These are phyloP conservation scores for Anarrhichthys ocellatus DNA, from an alignment of 2,113 vertebrate species.

Conservation along the genomic window DNA sequence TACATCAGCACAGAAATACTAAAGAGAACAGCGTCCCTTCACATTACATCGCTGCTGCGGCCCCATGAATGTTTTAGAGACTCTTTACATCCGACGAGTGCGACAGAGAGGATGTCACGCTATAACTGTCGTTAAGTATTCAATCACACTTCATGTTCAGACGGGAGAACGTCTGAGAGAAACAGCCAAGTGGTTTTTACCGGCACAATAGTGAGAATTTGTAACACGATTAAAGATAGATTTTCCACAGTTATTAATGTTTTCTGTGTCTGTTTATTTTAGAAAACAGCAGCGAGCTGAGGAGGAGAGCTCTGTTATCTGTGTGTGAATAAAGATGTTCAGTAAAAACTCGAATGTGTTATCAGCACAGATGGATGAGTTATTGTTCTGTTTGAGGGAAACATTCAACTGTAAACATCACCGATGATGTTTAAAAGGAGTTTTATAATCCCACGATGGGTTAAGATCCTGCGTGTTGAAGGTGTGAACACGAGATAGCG, in stretches of 20 bases:
- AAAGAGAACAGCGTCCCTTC: constrained; percentile 26
- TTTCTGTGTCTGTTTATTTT: background rate
- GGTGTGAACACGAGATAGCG: background rate
- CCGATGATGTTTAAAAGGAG: background rate
- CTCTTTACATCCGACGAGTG: background rate
- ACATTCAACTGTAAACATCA: background rate
- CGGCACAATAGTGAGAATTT: background rate
- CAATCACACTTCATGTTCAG: no score
- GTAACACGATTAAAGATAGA: background rate
- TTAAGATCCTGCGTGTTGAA: background rate
- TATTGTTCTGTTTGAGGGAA: background rate
- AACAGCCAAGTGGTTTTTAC: no score
- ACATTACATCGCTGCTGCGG: constrained; percentile 27
- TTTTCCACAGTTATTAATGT: background rate
- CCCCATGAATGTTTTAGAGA: constrained; percentile 33
- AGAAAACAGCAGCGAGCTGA: background rate
- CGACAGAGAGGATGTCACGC: background rate
- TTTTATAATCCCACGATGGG: background rate
- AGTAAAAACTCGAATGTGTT: background rate
- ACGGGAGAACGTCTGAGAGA: no score
- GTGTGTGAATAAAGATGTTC: background rate
- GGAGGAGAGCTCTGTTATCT: background rate
- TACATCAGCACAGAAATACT: constrained; percentile 9
- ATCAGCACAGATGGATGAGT: constrained; percentile 7
- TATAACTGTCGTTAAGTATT: background rate